Evolutionary conservation across 2,797 vertebrate genomes (phyloP).

Genomic region (Pangasius larnaudii): DNA sequence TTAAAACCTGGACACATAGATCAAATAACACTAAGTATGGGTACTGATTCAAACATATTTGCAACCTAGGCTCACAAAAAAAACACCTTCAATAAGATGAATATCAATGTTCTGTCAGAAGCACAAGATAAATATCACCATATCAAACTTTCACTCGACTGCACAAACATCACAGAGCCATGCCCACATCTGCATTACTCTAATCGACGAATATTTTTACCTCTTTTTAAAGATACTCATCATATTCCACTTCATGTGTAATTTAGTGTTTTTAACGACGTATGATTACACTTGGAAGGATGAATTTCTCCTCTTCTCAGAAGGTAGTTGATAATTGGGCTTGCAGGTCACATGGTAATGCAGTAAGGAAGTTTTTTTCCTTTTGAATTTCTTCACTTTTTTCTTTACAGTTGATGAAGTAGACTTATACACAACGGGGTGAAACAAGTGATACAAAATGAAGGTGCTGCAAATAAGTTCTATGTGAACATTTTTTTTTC

Average conservation of each 20-base stretch:
- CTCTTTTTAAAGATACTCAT: neutral
- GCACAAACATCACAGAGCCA: neutral
- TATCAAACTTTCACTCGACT: neutral
- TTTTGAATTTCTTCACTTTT: neutral
- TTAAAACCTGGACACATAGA: neutral
- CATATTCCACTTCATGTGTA: neutral
- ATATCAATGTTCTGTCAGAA: neutral
- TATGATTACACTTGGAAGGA: neutral
- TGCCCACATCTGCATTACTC: neutral
- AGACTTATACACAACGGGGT: neutral
- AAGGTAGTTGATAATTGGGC: neutral
- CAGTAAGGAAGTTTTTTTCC: neutral
- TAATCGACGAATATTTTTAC: neutral
- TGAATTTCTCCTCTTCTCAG: neutral
- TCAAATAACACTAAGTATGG: neutral
- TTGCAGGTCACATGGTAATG: neutral
- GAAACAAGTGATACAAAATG: neutral
- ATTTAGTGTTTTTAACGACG: neutral
- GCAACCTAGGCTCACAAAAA: neutral
- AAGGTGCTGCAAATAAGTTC: neutral
- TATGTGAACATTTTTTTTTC: neutral
- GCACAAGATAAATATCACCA: neutral
- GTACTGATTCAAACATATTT: neutral
- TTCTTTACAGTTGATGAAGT: neutral
- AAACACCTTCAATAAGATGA: neutral